Conservation (phyloP, 1,140 invertebrate species). For the Lanistes nyassanus region DNA sequence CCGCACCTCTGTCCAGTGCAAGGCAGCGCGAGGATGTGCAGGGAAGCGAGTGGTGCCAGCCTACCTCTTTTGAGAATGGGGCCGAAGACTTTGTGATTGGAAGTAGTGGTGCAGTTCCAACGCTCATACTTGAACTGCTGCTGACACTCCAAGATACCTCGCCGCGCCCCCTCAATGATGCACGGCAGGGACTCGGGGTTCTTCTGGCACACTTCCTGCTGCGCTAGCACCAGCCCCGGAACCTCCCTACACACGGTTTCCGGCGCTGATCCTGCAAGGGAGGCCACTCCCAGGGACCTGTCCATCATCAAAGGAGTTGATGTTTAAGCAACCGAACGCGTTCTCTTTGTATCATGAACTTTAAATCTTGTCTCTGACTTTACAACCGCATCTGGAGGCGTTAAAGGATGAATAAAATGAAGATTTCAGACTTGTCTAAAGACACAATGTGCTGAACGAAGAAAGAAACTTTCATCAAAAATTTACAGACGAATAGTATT, state of each 20-base stretch:
- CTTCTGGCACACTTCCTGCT: slow-evolving; percentile 56
- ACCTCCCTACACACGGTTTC: slow-evolving; percentile 71
- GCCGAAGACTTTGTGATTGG: slow-evolving; percentile 75
- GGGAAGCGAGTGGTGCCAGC: not conserved
- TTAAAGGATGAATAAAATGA: no score
- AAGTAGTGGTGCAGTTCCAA: slow-evolving; percentile 63
- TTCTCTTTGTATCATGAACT: not conserved
- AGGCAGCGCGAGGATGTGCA: no score
- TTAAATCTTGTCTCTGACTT: no score
- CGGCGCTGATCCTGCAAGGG: slow-evolving; percentile 51
- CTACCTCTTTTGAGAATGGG: slow-evolving; percentile 83
- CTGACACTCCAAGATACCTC: slow-evolving; percentile 63
- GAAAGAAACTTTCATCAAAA: no score
- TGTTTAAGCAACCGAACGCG: not conserved
- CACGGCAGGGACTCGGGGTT: slow-evolving; percentile 62
- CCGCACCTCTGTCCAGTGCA: no score
- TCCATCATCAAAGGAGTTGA: not conserved
- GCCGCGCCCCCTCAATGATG: slow-evolving; percentile 56
- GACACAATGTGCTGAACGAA: no score
- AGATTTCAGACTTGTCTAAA: no score
- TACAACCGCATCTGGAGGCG: no score
- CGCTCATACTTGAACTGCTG: slow-evolving; percentile 61
- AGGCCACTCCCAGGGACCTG: slow-evolving; percentile 72
- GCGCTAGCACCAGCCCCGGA: slow-evolving; percentile 55
- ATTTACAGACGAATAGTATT: not conserved